phyloP scores from a whole-genome alignment of 2,113 vertebrate species.

The Artemisiospiza belli region DNA sequence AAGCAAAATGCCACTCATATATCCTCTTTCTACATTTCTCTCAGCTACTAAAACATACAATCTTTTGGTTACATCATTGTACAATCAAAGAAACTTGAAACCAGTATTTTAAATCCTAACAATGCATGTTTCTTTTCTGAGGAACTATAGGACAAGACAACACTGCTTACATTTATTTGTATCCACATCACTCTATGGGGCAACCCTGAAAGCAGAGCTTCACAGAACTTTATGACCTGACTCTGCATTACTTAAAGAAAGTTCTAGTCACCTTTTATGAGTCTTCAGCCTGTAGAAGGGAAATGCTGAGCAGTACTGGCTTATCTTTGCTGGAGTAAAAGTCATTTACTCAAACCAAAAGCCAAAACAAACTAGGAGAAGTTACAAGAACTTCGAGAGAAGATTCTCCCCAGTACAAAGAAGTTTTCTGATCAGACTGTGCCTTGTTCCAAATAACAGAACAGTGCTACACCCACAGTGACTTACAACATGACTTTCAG shows the following conservation, averaged over 20 bases:
- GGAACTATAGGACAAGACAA: background rate
- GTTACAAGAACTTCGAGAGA: background rate
- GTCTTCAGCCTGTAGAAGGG: slow-evolving; percentile 7
- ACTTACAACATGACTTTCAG: background rate
- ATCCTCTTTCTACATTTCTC: background rate
- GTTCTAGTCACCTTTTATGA: slow-evolving; percentile 32
- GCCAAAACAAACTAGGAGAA: background rate
- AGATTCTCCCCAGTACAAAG: background rate
- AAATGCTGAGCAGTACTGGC: background rate
- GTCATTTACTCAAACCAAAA: background rate
- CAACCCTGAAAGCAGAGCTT: slow-evolving; percentile 47
- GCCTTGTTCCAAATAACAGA: background rate
- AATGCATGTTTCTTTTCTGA: background rate
- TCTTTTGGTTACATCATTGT: background rate
- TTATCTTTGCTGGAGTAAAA: background rate
- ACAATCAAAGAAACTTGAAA: slow-evolving; percentile 5
- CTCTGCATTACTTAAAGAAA: background rate
- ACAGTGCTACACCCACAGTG: background rate
- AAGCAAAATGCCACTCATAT: background rate
- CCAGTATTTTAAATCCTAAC: background rate
- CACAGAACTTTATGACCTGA: slow-evolving; percentile 7
- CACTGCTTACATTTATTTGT: background rate
- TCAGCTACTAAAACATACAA: background rate
- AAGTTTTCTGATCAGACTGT: background rate
- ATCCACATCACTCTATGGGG: background rate